phyloP scores from a whole-genome alignment of 1,140 invertebrate species.

The Oreohelix idahoensis region DNA sequence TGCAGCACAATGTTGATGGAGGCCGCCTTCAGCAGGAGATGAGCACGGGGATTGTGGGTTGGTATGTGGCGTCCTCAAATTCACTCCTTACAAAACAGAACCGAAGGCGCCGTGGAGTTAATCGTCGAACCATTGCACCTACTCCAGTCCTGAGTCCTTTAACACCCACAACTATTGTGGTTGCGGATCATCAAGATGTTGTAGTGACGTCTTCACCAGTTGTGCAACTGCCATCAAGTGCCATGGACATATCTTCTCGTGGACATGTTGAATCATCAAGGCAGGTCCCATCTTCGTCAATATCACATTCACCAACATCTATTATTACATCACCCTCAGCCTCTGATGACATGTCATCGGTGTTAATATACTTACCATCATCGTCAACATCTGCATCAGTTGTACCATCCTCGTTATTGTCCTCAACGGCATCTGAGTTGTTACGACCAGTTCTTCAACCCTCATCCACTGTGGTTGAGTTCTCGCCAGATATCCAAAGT shows the following conservation, averaged over 20 bases:
- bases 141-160: conserved; percentile 34
- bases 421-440: neutral
- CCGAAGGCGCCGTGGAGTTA: conserved; percentile 19
- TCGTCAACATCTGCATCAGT: neutral
- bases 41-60: conserved; percentile 43
- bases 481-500: neutral
- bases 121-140: conserved; percentile 25
- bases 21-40: conserved; percentile 43
- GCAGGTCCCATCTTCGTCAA: neutral
- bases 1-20: conserved; percentile 49
- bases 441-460: neutral
- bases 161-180: conserved; percentile 19
- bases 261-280: neutral
- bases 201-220: neutral
- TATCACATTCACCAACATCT: neutral
- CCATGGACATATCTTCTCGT: neutral
- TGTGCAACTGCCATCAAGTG: neutral
- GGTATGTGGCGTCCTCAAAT: conserved; percentile 46
- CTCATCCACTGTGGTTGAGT: neutral
- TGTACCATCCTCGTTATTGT: neutral
- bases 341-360: neutral
- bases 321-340: neutral
- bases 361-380: neutral
- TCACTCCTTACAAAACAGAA: conserved; percentile 19
- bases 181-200: neutral